Conservation (phyloP, 2,113 vertebrate genomes). For the Scophthalmus maximus region DNA sequence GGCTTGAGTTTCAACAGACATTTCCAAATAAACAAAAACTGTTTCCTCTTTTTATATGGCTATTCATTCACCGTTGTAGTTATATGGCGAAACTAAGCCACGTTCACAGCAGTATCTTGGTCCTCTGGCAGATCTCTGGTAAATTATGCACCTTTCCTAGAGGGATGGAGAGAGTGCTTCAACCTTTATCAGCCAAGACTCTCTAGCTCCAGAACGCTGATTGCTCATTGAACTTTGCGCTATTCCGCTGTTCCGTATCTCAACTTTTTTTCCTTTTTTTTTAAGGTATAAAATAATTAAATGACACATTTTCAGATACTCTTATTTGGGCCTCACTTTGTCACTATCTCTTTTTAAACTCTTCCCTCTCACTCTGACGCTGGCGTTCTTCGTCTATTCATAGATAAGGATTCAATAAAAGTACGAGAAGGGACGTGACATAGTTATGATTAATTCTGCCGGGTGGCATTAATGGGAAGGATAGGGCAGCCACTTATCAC, state of each 20-base stretch:
- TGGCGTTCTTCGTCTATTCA: conserved; percentile 58
- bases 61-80: conserved; percentile 5
- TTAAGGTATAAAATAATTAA: conserved; percentile 61
- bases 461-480: conserved; percentile 87
- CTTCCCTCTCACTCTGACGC: conserved; percentile 46
- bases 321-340: conserved; percentile 67
- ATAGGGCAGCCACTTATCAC: conserved; percentile 90
- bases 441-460: conserved; percentile 95
- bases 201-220: conserved; percentile 43
- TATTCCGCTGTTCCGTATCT: conserved; percentile 55
- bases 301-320: conserved; percentile 59
- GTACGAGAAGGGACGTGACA: conserved; percentile 85
- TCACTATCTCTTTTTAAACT: conserved; percentile 66
- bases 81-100: conserved; percentile 1
- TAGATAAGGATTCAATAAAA: conserved; percentile 96
- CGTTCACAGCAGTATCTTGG: conserved; percentile 25
- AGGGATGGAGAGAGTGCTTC: conserved; percentile 34
- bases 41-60: too few relatives aligned
- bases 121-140: conserved; percentile 19
- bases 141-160: conserved; percentile 48
- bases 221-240: conserved; percentile 63
- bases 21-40: too few relatives aligned
- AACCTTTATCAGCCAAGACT: conserved; percentile 62
- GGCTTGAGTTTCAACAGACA: too few relatives aligned
- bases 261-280: conserved; percentile 28